Percentiles rank a stretch among this genome's conserved stretches.
Evolutionary conservation across 2,888 invertebrate species (phyloP).

Genomic region (Caenorhabditis macrosperma): DNA sequence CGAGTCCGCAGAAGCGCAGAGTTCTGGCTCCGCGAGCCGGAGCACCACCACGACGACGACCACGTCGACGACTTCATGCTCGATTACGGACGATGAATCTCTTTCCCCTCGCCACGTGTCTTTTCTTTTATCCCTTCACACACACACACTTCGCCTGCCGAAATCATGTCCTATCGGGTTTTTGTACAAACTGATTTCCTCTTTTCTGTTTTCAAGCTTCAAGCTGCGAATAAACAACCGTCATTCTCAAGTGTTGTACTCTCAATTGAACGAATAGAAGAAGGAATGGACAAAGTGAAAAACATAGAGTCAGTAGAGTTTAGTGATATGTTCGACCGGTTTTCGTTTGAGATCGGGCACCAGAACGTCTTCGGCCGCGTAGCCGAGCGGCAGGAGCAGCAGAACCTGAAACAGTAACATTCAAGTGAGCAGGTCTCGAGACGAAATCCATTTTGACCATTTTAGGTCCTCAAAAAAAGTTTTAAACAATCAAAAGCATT

Average conservation of each 20-base stretch:
- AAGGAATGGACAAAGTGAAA: not conserved
- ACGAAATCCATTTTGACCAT: too few relatives aligned
- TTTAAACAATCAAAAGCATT: too few relatives aligned
- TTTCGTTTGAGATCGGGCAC: conserved; percentile 76
- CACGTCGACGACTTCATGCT: conserved; percentile 57
- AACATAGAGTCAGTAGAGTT: conserved; percentile 71
- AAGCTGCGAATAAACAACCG: not conserved
- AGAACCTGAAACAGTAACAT: conserved; percentile 82
- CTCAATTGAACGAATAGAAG: not conserved
- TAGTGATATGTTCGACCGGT: conserved; percentile 76
- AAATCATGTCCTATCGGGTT: conserved; percentile 50
- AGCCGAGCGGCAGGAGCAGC: conserved; percentile 90
- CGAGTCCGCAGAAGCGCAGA: conserved; percentile 27
- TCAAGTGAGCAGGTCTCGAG: too few relatives aligned
- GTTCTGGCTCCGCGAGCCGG: conserved; percentile 36
- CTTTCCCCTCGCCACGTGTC: conserved; percentile 16
- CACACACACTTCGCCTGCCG: conserved; percentile 29
- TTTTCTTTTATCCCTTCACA: conserved; percentile 10
- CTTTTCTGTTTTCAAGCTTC: not conserved
- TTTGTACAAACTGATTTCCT: conserved; percentile 51
- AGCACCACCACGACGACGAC: not conserved
- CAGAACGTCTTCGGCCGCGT: conserved; percentile 84
- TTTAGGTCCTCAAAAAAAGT: too few relatives aligned
- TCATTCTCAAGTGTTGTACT: not conserved
- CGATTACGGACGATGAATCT: conserved; percentile 47